Evolutionary conservation across 2,888 invertebrate genomes (phyloP), one percentile per base, ranked within the genome.

Genomic region (Pollenia angustigena): DNA sequence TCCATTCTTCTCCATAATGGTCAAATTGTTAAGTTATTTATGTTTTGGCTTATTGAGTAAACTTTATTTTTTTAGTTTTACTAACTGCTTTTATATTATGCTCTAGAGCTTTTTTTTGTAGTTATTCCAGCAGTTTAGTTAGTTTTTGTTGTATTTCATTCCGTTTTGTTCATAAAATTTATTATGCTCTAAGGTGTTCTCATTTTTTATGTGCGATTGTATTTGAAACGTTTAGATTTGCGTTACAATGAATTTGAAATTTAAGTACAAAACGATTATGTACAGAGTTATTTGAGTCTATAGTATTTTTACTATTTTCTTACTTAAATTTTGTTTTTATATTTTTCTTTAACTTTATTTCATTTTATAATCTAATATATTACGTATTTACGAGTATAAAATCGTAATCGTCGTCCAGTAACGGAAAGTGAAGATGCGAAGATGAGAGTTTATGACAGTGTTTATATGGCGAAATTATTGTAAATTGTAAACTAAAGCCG

Each of bases 151-250:
- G 1, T 18, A 52, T 58, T 75, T 69, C 60, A 64, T 72, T 72
- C 14, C 23, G 66, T 58, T 79, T 74, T 74, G 64, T 58, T 81
- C 76, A 78, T 83, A 84, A 81, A 84, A 87, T 87, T 84, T 84
- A 87, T 87, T 84, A 87, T 84, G 84, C 84, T 84, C 68, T 84
- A 68, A 81, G 84, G 84, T 87, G 87, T 87, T 87, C 78, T 58
- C 81, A 84, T 78, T 84, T 84, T 81, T 69, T 82, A 54, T 75
- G 32, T 52, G 50, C 82, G 52, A 62, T 82, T 69, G 69, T 69
- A 62, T 82, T 82, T 76, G 54, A 82, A 71, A 58, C 68, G 68
- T 69, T 82, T 75, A 82, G 75, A 75, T 75, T 60, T 75, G 69
- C 82, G 76, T 82, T 82, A 62, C 68, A 54, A 69, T 79, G 82